Percentiles rank a stretch among this genome's conserved stretches.
Evolutionary conservation across 1,140 invertebrate species (phyloP).

Genomic region (Microplitis mediator): DNA sequence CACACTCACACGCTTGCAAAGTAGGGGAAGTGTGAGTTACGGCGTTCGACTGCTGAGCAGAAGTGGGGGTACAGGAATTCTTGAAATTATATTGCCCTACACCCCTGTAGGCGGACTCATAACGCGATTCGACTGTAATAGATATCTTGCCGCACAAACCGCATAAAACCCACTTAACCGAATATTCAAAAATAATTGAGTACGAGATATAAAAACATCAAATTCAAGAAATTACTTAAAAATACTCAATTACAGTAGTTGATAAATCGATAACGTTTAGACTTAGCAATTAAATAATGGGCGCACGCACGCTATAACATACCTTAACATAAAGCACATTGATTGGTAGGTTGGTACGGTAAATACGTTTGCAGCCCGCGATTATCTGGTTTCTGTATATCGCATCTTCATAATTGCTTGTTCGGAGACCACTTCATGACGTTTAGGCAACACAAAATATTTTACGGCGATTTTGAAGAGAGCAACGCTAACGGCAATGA

Average conservation of each 20-base stretch:
- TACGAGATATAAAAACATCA: too few species aligned
- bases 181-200: too few species aligned
- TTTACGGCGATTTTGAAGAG: background rate
- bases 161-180: too few species aligned
- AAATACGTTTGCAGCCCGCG: slow-evolving; percentile 57
- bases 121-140: too few species aligned
- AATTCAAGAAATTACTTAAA: slow-evolving; percentile 6
- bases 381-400: slow-evolving; percentile 42
- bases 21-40: too few species aligned
- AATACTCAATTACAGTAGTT: background rate
- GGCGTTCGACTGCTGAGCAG: too few species aligned
- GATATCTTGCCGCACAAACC: too few species aligned
- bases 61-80: too few species aligned
- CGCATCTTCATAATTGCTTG: slow-evolving; percentile 23
- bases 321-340: slow-evolving; percentile 57
- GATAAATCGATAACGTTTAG: background rate
- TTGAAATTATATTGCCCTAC: too few species aligned
- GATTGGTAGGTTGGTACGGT: slow-evolving; percentile 42
- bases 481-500: background rate
- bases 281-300: slow-evolving; percentile 39
- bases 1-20: too few species aligned
- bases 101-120: too few species aligned
- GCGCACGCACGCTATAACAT: slow-evolving; percentile 58
- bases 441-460: background rate
- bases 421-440: slow-evolving; percentile 7